phyloP scores from a whole-genome alignment of 1,140 invertebrate species.

The Cherax quadricarinatus region DNA sequence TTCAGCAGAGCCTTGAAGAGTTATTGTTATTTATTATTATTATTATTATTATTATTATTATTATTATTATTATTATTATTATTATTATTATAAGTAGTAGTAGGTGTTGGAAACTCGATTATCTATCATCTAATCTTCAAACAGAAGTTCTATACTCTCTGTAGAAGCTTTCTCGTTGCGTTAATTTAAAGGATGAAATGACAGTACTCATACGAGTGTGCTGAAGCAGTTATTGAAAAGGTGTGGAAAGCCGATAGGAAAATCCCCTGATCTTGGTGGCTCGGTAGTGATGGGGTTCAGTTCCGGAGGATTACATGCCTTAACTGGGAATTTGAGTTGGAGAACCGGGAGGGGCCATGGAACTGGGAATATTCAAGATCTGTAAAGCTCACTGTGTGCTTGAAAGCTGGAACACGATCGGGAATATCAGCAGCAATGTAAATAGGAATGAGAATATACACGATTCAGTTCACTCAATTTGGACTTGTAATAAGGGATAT shows the following conservation, averaged over 20 bases:
- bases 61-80: too few relatives aligned
- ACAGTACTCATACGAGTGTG: too few relatives aligned
- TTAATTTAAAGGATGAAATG: too few relatives aligned
- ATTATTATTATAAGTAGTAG: too few relatives aligned
- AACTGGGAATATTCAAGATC: background rate
- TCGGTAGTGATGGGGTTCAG: constrained; percentile 1
- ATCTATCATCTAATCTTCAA: too few relatives aligned
- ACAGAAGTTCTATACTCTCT: too few relatives aligned
- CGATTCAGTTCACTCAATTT: background rate
- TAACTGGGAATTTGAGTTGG: background rate
- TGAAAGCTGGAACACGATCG: background rate
- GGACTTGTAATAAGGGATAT: background rate
- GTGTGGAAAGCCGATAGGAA: constrained; percentile 16
- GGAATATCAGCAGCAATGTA: background rate
- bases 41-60: too few relatives aligned
- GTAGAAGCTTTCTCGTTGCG: too few relatives aligned
- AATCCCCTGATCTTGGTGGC: constrained; percentile 10
- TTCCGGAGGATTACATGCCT: background rate
- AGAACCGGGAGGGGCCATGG: background rate
- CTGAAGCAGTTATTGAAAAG: too few relatives aligned
- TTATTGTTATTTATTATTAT: too few relatives aligned
- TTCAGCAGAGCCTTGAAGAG: too few relatives aligned
- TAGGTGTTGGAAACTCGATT: too few relatives aligned
- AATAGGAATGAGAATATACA: constrained; percentile 1
- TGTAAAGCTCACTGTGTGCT: background rate